These are phyloP conservation scores for Philonicus albiceps DNA, from an alignment of 2,888 invertebrate species.

Conservation along the genomic window DNA sequence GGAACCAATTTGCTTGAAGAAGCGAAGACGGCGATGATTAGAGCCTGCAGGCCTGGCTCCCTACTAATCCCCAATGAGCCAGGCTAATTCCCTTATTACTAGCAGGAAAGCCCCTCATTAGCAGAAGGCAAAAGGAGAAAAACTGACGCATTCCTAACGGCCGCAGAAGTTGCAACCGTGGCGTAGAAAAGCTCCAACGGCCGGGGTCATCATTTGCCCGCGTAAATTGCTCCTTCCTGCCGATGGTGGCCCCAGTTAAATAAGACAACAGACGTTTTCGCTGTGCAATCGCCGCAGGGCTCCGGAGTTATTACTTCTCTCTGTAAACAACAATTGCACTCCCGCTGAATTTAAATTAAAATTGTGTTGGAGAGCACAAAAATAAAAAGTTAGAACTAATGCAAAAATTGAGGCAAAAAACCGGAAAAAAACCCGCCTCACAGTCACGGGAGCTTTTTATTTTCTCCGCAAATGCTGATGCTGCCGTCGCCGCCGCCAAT, in stretches of 20 bases:
- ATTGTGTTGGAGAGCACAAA: conserved; percentile 6
- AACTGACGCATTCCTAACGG: conserved; percentile 24
- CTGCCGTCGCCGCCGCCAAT: not conserved
- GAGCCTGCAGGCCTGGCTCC: not conserved
- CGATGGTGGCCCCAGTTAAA: conserved; percentile 24
- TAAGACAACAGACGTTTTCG: conserved; percentile 20
- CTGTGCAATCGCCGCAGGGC: conserved; percentile 24
- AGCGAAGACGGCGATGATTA: not conserved
- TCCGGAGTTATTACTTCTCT: conserved; percentile 36
- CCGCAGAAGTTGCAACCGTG: not conserved
- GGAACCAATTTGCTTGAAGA: not conserved
- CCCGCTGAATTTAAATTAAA: conserved; percentile 40
- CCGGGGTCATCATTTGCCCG: conserved; percentile 30
- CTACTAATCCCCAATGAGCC: conserved; percentile 8
- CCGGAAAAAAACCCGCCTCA: too few relatives aligned
- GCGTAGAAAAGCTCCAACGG: conserved; percentile 6
- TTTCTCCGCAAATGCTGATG: not conserved
- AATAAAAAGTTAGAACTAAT: not conserved
- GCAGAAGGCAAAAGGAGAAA: not conserved
- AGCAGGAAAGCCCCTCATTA: conserved; percentile 30
- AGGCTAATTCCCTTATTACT: not conserved
- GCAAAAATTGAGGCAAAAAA: not conserved
- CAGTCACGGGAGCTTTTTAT: not conserved
- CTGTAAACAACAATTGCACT: conserved; percentile 36
- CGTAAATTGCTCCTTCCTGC: conserved; percentile 37